Evolutionary conservation across 2,888 invertebrate genomes (phyloP).

Genomic region (Brassicogethes aeneus): DNA sequence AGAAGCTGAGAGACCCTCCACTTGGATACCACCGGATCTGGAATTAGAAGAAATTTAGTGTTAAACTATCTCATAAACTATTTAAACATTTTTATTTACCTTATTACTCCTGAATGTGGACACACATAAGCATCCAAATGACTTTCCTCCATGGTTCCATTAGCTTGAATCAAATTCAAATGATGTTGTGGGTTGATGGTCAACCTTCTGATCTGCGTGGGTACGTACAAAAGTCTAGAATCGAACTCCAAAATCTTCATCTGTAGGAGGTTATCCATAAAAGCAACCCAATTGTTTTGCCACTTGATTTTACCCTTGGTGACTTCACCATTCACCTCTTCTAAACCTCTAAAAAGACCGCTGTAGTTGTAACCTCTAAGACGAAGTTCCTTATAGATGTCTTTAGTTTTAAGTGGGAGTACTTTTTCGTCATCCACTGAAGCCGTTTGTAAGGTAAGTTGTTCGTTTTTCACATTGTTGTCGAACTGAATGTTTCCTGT

Average conservation of each 20-base stretch:
- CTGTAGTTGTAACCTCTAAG: constrained; percentile 56
- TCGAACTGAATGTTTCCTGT: constrained; percentile 25
- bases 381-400: constrained; percentile 59
- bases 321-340: constrained; percentile 19
- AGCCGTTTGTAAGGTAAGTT: not conserved
- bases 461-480: constrained; percentile 36
- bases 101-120: constrained; percentile 31
- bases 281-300: constrained; percentile 68
- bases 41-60: constrained; percentile 9
- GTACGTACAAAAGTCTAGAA: constrained; percentile 60
- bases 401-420: constrained; percentile 47
- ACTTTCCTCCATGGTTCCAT: constrained; percentile 4
- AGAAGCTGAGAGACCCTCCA: constrained; percentile 68
- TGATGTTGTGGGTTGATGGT: constrained; percentile 41
- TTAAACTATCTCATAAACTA: not conserved
- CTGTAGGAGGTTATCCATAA: constrained; percentile 83
- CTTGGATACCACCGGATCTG: constrained; percentile 66
- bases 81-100: constrained; percentile 12
- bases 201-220: constrained; percentile 47
- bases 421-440: constrained; percentile 22
- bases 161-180: constrained; percentile 17
- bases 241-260: constrained; percentile 58
- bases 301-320: constrained; percentile 21
- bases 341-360: constrained; percentile 23
- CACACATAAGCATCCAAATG: constrained; percentile 35